Percentiles rank a stretch among this genome's conserved stretches.
These are phyloP conservation scores for Drosophila borborema DNA, from an alignment of 2,888 invertebrate genomes.

Conservation along the genomic window DNA sequence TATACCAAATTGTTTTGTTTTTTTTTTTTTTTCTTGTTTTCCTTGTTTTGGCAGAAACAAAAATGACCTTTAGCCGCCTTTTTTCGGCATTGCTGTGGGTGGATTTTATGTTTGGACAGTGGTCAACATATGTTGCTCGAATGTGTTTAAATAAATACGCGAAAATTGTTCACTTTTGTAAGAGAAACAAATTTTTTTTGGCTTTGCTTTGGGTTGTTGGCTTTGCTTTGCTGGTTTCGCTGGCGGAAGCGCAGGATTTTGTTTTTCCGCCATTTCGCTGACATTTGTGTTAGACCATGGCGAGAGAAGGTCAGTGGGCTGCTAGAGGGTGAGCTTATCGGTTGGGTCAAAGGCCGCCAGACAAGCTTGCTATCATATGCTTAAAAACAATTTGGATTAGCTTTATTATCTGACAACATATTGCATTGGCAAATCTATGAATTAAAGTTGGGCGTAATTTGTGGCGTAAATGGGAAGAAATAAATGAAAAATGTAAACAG, in stretches of 20 bases:
- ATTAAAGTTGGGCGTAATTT: no score
- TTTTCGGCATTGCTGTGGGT: conserved; percentile 39
- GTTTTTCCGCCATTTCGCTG: conserved; percentile 82
- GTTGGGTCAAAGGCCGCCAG: not conserved
- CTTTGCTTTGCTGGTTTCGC: conserved; percentile 39
- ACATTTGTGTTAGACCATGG: conserved; percentile 67
- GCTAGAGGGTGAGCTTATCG: conserved; percentile 19
- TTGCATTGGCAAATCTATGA: not conserved
- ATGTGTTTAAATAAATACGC: conserved; percentile 80
- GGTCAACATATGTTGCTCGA: conserved; percentile 72
- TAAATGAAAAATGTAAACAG: not conserved
- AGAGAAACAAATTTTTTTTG: conserved; percentile 43
- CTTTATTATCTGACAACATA: not conserved
- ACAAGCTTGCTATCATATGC: conserved; percentile 26
- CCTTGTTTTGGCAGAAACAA: conserved; percentile 48
- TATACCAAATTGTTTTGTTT: conserved; percentile 31
- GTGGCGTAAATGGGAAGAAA: not conserved
- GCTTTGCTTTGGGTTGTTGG: not conserved
- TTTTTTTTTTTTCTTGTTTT: conserved; percentile 10
- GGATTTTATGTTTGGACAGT: conserved; percentile 25
- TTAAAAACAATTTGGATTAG: not conserved
- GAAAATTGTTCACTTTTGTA: conserved; percentile 76
- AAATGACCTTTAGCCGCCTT: conserved; percentile 67
- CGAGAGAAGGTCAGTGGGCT: conserved; percentile 76
- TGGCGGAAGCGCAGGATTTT: conserved; percentile 84